Percentiles rank a stretch among this genome's conserved stretches.
Conservation (phyloP, 2,113 vertebrate species). For the Sinocyclocheilus maitianheensis region DNA sequence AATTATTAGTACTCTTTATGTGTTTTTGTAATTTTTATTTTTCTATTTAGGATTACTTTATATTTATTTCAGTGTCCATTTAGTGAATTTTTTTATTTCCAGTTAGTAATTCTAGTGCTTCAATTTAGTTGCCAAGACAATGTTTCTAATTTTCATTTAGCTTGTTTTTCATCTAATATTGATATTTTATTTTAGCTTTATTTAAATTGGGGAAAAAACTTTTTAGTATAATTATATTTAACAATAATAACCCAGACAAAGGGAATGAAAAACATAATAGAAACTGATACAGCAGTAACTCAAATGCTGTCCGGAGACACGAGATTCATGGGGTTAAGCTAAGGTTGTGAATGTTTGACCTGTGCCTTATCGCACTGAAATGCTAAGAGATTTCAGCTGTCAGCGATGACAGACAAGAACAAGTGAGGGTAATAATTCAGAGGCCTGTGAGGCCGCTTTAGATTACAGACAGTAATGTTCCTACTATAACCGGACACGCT, state of each 20-base stretch:
- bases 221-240: not conserved
- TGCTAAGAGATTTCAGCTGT: not conserved
- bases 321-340: not conserved
- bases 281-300: not conserved
- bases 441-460: not conserved
- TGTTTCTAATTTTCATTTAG: too few species aligned
- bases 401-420: not conserved
- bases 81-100: too few species aligned
- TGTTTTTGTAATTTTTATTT: too few species aligned
- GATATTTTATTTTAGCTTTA: too few species aligned
- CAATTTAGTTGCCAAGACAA: too few species aligned
- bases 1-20: too few species aligned
- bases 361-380: not conserved
- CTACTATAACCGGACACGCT: not conserved
- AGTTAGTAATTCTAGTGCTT: too few species aligned
- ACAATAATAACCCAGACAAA: not conserved
- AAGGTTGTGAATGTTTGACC: constrained; percentile 5
- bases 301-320: not conserved
- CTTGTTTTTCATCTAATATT: not conserved
- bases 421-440: not conserved
- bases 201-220: too few species aligned
- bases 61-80: too few species aligned
- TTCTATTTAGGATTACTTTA: too few species aligned
- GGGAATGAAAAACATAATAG: not conserved
- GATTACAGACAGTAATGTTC: not conserved